A percentile compares a stretch with the other conserved stretches of the same genome.
Evolutionary conservation across 2,797 vertebrate genomes (phyloP).

Genomic region (Silurus lanzhouensis): DNA sequence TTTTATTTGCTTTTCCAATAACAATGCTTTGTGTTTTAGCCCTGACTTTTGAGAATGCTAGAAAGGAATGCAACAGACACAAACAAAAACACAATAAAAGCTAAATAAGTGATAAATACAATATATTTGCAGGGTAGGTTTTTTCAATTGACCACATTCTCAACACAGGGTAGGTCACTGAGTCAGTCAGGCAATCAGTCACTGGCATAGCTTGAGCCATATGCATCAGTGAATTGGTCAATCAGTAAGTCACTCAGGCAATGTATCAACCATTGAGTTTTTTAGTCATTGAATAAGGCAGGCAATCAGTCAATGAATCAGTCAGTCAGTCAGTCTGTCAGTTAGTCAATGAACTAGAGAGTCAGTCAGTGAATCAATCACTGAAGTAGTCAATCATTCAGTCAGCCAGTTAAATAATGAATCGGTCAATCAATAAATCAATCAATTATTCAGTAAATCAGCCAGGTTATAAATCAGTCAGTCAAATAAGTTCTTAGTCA

Average conservation of each 20-base stretch:
- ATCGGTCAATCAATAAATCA: neutral
- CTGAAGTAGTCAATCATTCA: no score
- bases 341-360: neutral
- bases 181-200: neutral
- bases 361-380: neutral
- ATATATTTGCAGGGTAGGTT: neutral
- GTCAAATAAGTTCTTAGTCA: no score
- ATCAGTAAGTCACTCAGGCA: no score
- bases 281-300: neutral
- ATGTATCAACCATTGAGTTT: neutral
- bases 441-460: neutral
- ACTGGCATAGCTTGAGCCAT: neutral
- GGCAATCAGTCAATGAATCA: neutral
- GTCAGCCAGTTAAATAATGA: no score
- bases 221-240: neutral
- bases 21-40: neutral
- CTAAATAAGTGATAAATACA: neutral
- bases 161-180: neutral
- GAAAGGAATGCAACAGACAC: neutral
- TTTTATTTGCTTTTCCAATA: neutral
- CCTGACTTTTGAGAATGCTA: neutral
- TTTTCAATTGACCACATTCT: neutral
- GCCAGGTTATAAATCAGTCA: neutral
- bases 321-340: neutral
- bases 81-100: neutral